Conservation (phyloP, 2,888 invertebrate species). For the Spisula subtruncata region DNA sequence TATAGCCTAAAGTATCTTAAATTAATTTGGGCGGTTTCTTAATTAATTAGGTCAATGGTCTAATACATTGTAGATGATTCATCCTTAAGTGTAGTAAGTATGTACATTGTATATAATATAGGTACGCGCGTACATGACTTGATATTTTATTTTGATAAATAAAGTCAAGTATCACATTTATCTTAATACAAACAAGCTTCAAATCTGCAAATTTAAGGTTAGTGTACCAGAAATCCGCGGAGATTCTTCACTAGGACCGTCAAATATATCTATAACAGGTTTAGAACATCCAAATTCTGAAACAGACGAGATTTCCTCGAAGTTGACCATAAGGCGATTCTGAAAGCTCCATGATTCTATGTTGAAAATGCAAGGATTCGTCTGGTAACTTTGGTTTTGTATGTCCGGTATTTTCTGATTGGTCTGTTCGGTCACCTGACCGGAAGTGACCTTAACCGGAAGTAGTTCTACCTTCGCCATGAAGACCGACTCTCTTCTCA, state of each 20-base stretch:
- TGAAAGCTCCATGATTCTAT: conserved; percentile 70
- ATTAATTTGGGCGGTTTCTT: no score
- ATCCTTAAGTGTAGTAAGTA: no score
- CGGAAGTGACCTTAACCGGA: conserved; percentile 13
- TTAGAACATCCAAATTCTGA: conserved; percentile 31
- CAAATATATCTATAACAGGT: conserved; percentile 49
- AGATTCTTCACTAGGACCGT: conserved; percentile 49
- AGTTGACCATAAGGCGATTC: conserved; percentile 63
- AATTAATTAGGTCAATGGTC: no score
- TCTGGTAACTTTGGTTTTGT: neutral
- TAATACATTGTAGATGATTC: no score
- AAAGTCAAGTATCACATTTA: no score
- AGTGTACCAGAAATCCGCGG: conserved; percentile 34
- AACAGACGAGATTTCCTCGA: conserved; percentile 49
- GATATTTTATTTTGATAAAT: no score
- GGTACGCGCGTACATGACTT: no score
- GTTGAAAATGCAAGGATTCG: conserved; percentile 25
- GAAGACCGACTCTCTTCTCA: conserved; percentile 58
- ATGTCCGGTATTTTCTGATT: neutral
- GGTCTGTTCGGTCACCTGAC: neutral
- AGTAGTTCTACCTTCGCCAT: conserved; percentile 52
- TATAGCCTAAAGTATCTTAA: no score
- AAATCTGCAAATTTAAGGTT: no score
- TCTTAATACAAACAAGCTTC: no score
- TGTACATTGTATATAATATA: no score